Conservation (phyloP, 2,113 vertebrate genomes). For the Todiramphus saurophagus region DNA sequence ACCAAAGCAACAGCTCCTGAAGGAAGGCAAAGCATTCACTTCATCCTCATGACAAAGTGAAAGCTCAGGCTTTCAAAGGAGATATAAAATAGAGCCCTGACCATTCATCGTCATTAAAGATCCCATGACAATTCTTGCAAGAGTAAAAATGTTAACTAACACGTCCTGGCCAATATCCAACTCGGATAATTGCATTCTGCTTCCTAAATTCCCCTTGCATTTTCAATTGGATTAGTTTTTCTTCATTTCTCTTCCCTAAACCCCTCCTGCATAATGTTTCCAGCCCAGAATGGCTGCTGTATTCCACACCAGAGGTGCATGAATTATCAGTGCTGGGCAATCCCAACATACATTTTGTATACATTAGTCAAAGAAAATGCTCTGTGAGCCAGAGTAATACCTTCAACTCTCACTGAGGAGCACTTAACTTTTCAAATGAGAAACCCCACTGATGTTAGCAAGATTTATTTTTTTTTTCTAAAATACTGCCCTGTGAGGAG, state of each 20-base stretch:
- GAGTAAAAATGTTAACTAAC: slow-evolving; percentile 59
- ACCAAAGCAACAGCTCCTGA: not conserved
- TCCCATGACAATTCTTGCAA: slow-evolving; percentile 12
- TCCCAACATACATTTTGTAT: slow-evolving; percentile 5
- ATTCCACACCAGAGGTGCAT: slow-evolving; percentile 38
- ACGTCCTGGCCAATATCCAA: slow-evolving; percentile 56
- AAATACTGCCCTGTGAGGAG: not conserved
- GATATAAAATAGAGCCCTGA: slow-evolving; percentile 39
- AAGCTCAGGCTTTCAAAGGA: slow-evolving; percentile 26
- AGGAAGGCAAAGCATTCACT: not conserved
- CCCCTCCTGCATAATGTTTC: slow-evolving; percentile 34
- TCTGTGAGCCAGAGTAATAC: slow-evolving; percentile 2
- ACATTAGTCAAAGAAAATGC: slow-evolving; percentile 27
- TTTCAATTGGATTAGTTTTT: slow-evolving; percentile 66
- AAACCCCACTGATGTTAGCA: not conserved
- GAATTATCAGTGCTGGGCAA: slow-evolving; percentile 39
- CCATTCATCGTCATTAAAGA: slow-evolving; percentile 40
- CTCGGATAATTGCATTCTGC: slow-evolving; percentile 51
- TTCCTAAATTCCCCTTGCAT: slow-evolving; percentile 55
- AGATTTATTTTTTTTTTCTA: not conserved
- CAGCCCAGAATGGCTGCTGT: slow-evolving; percentile 6
- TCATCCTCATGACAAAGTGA: not conserved
- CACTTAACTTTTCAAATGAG: slow-evolving; percentile 30
- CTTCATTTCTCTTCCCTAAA: slow-evolving; percentile 55
- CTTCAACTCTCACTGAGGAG: slow-evolving; percentile 22